Evolutionary conservation across 2,888 invertebrate species (phyloP), one percentile per base, ranked within the genome.

Genomic region (Octonoba sinensis): DNA sequence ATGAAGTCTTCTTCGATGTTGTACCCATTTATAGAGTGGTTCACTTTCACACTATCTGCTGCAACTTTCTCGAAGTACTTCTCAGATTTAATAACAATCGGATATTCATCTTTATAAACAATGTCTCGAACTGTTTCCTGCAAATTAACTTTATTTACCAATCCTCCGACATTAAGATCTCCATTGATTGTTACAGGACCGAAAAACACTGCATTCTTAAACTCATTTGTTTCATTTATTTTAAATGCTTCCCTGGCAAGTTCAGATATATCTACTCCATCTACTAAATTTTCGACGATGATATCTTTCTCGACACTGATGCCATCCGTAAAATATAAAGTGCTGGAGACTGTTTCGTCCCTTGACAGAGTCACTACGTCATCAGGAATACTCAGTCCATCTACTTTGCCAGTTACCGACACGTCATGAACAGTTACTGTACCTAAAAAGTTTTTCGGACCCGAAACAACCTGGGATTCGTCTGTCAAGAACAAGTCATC

Each of bases 221-320:
- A 74, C 44, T 54, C 65, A 8, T 44, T 36, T 1, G 69, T 65
- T 15, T 83, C 84, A 51, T 79, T 83, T 12, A 74, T 4, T 49
- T 79, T 79, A 27, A 83, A 27, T 12, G 84, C 79, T 20, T 60
- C 51, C 20, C 60, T 70, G 8, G 67, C 69, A 0, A 84, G 44
- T 18, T 79, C 74, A 1, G 73, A 70, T 13, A 84, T 60, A 49
- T 84, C 76, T 1, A 84, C 77, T 36, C 83, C 83, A 54, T 84
- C 84, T 12, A 84, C 83, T 0, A 70, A 15, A 0, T 76, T 76
- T 20, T 62, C 51, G 0, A 81, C 84, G 0, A 51, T 56, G 3
- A 84, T 79, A 56, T 83, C 59, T 12, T 16, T 59, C 13, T 83
- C 67, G 1, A 62, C 83, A 8, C 15, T 12, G 6, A 84, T 79